phyloP scores from a whole-genome alignment of 2,888 invertebrate species.

The Cataglyphis livida region DNA sequence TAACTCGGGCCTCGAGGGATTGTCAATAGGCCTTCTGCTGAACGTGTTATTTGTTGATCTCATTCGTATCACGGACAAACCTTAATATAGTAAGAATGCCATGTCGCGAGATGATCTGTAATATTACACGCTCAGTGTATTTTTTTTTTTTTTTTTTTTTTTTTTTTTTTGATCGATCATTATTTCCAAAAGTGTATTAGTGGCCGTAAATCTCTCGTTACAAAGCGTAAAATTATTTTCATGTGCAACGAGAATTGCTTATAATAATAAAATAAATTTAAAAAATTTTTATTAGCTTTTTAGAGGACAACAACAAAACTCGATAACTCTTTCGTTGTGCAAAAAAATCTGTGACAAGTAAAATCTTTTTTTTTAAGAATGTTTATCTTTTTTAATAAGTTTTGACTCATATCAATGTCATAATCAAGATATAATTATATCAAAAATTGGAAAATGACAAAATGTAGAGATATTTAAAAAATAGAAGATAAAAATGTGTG shows the following conservation, averaged over 20 bases:
- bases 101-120: neutral
- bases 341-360: neutral
- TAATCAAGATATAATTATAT: neutral
- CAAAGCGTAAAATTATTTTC: neutral
- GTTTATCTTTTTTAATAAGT: neutral
- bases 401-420: neutral
- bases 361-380: neutral
- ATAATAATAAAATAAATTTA: neutral
- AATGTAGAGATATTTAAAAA: neutral
- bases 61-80: slow-evolving; percentile 26
- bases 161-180: neutral
- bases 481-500: neutral
- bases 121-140: neutral
- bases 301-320: neutral
- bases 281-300: neutral
- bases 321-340: neutral
- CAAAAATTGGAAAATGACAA: neutral
- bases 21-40: neutral
- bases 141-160: neutral
- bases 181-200: neutral
- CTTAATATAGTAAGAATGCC: neutral
- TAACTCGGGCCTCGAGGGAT: neutral
- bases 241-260: neutral
- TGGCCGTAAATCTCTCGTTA: neutral
- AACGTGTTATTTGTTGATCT: neutral